Base-by-base conservation (phyloP, 1,140 invertebrate species). In the Calephelis nemesis region DNA sequence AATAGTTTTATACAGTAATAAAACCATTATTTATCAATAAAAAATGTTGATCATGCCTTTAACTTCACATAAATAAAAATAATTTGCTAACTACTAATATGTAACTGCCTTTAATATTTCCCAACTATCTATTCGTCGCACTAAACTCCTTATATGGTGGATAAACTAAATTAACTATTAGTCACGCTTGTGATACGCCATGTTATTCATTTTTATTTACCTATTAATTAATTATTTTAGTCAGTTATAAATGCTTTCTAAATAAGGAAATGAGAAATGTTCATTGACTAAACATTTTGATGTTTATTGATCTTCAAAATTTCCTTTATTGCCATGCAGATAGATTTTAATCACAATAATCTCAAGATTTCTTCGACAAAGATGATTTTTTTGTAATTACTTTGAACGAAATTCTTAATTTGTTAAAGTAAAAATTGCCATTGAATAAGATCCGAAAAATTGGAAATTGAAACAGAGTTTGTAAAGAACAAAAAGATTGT, bases 141-240 rank as follows among this genome's bases (percentile, higher is more conserved):
- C 77, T 81, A 78, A 82, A 84, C 79, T 79, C 77, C 68, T 69
- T 62, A 68, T 45, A 68, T 45, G 77, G 62, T 52, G 50, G 47
- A 58, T 54, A 66, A 58, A 49, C 67, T 67, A 71, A 72, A 78
- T 84, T 81, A 86, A 75, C 70, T 74, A 84, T 86, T 84, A 77
- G 82, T 80, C 69, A 83, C 75, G 81, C 81, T 69, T 76, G 74
- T 75, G 71, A 64, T 79, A 83, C 74, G 76, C 74, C 73, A 75
- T 68, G 74, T 82, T 76, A 73, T 65, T 75, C 63, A 62, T 81
- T 71, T 74, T 69, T 79, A 75, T 73, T 68, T 69, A 74, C 62
- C 30, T 39, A 39, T 58, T 58, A 58, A 58, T 39, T 58, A 30
- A 5, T 39, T 58, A 58, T 58, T 12, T 11, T 54, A 54, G 52